Percentiles rank a stretch among this genome's conserved stretches.
Conservation (phyloP, 2,113 vertebrate genomes). For the Coregonus clupeaformis region DNA sequence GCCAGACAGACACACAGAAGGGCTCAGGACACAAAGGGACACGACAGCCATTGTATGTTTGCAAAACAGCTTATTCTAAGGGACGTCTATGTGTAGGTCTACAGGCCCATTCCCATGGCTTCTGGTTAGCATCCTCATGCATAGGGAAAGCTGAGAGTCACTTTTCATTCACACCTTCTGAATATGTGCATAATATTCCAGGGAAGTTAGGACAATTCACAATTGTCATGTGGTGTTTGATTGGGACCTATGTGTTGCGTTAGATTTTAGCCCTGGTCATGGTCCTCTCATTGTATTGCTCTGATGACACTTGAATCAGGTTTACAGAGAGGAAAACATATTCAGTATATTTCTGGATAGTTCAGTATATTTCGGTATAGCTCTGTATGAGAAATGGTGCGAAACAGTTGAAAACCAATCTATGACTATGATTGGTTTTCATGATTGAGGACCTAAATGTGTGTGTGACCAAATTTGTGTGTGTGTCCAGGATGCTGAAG, state of each 20-base stretch:
- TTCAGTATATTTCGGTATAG: too few species aligned
- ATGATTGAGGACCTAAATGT: not conserved
- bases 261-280: not conserved
- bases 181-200: not conserved
- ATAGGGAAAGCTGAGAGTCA: not conserved
- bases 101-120: slow-evolving; percentile 9
- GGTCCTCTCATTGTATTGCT: not conserved
- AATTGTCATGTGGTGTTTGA: not conserved
- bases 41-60: slow-evolving; percentile 24
- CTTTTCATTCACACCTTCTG: not conserved
- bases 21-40: slow-evolving; percentile 13
- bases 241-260: not conserved
- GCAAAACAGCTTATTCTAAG: slow-evolving; percentile 23
- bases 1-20: slow-evolving; percentile 1
- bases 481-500: not conserved
- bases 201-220: not conserved
- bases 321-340: not conserved
- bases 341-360: not conserved
- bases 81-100: not conserved
- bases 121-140: slow-evolving; percentile 1
- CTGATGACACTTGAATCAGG: not conserved
- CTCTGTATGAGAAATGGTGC: too few species aligned
- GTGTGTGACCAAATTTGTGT: not conserved
- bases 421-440: not conserved
- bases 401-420: not conserved